Percentiles rank a stretch among this genome's conserved stretches.
phyloP scores from a whole-genome alignment of 1,140 invertebrate genomes.

The Drosophila ogumai region DNA sequence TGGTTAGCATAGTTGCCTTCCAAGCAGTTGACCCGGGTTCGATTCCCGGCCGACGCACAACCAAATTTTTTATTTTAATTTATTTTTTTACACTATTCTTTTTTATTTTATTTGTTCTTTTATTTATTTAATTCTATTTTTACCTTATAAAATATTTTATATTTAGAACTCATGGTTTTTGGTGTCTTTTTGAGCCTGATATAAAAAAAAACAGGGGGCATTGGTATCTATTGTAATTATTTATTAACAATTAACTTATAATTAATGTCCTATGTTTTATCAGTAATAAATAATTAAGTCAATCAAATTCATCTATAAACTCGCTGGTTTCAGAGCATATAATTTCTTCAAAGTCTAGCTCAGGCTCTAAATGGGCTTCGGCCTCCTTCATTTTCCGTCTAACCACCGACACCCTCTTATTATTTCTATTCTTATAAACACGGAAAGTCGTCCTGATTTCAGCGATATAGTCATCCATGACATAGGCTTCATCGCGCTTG shows the following conservation, averaged over 20 bases:
- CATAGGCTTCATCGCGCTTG: slow-evolving; percentile 14
- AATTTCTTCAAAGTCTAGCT: slow-evolving; percentile 26
- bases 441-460: slow-evolving; percentile 34
- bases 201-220: background rate
- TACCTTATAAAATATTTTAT: no score
- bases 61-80: background rate
- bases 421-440: slow-evolving; percentile 31
- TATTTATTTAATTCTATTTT: background rate
- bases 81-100: background rate
- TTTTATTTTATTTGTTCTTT: background rate
- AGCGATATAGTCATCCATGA: slow-evolving; percentile 26
- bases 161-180: background rate
- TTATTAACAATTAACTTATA: background rate
- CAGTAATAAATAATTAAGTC: background rate
- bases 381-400: slow-evolving; percentile 31
- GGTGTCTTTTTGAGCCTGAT: background rate
- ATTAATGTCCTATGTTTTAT: background rate
- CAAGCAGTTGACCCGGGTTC: slow-evolving; percentile 94
- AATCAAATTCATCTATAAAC: background rate
- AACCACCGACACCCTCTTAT: slow-evolving; percentile 20
- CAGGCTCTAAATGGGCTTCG: slow-evolving; percentile 11
- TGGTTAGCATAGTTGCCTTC: slow-evolving; percentile 95
- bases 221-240: background rate
- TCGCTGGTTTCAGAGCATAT: slow-evolving; percentile 5
- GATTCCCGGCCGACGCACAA: slow-evolving; percentile 93